These are phyloP conservation scores for Digitonthophagus gazella DNA, from an alignment of 2,888 invertebrate species.

Conservation along the genomic window DNA sequence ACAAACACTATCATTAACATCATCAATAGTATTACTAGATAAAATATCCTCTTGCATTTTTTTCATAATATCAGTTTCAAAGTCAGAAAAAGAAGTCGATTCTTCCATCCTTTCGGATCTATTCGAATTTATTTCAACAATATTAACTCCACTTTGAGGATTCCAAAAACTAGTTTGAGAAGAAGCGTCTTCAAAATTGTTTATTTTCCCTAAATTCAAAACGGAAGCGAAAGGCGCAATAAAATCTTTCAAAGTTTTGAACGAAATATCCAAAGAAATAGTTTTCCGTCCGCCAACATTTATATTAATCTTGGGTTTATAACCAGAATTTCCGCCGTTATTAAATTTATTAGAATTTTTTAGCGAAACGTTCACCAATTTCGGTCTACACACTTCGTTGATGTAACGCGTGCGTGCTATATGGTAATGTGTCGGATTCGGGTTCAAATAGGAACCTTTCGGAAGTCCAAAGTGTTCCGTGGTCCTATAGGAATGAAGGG, in stretches of 20 bases:
- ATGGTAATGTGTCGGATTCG: slow-evolving; percentile 50
- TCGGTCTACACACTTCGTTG: slow-evolving; percentile 40
- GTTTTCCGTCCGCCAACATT: slow-evolving; percentile 40
- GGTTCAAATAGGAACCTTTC: slow-evolving; percentile 46
- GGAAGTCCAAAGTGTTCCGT: slow-evolving; percentile 47
- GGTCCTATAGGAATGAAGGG: slow-evolving; percentile 43
- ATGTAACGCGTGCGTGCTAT: slow-evolving; percentile 42
- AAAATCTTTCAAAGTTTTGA: slow-evolving; percentile 43
- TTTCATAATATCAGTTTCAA: slow-evolving; percentile 32
- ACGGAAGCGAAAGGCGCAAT: slow-evolving; percentile 46
- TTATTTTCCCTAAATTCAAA: slow-evolving; percentile 37
- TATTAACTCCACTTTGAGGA: background rate
- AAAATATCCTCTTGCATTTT: slow-evolving; percentile 33
- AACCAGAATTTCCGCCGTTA: background rate
- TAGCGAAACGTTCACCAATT: slow-evolving; percentile 35
- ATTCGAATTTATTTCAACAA: background rate
- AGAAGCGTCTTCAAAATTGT: slow-evolving; percentile 34
- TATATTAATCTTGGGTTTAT: no score
- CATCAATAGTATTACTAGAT: slow-evolving; percentile 20
- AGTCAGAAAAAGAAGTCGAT: slow-evolving; percentile 28
- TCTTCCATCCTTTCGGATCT: slow-evolving; percentile 13
- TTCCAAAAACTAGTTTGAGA: slow-evolving; percentile 38
- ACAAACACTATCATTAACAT: background rate
- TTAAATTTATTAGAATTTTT: slow-evolving; percentile 21
- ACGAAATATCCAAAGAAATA: slow-evolving; percentile 43